Evolutionary conservation across 1,140 invertebrate genomes (phyloP).

Genomic region (Aphaenogaster floridana): DNA sequence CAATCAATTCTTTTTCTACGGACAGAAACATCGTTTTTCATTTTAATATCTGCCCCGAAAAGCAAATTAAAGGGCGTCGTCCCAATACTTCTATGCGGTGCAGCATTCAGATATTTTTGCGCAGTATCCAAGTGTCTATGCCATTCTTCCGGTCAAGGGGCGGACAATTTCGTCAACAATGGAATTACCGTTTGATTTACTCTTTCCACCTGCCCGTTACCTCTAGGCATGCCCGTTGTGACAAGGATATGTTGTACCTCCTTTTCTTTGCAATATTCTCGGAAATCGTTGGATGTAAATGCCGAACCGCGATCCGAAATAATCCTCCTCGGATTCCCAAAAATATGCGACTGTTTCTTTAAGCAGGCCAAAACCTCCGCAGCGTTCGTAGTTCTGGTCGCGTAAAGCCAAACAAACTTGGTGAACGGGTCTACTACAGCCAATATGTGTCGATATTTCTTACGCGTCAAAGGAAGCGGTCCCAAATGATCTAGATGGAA

Average conservation of each 20-base stretch:
- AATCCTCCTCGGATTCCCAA: constrained; percentile 24
- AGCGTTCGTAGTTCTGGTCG: neutral
- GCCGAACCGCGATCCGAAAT: constrained; percentile 3
- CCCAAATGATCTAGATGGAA: too few species aligned
- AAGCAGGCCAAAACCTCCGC: neutral
- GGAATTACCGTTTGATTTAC: neutral
- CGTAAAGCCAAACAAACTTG: too few species aligned
- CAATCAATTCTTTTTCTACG: too few species aligned
- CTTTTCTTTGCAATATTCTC: neutral
- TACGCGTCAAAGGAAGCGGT: too few species aligned
- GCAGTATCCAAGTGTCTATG: neutral
- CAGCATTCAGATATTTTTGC: neutral
- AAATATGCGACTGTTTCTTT: neutral
- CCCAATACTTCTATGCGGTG: too few species aligned
- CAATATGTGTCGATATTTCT: too few species aligned
- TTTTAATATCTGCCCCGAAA: too few species aligned
- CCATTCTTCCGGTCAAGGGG: neutral
- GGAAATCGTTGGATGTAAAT: constrained; percentile 4
- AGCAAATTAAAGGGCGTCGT: too few species aligned
- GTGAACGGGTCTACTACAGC: too few species aligned
- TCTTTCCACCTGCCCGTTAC: neutral
- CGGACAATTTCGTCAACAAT: neutral
- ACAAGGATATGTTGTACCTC: neutral
- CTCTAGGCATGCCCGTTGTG: neutral
- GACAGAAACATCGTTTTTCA: too few species aligned